Percentiles rank a stretch among this genome's conserved stretches.
phyloP scores from a whole-genome alignment of 1,140 invertebrate species.

The Drosophila pectinifera region DNA sequence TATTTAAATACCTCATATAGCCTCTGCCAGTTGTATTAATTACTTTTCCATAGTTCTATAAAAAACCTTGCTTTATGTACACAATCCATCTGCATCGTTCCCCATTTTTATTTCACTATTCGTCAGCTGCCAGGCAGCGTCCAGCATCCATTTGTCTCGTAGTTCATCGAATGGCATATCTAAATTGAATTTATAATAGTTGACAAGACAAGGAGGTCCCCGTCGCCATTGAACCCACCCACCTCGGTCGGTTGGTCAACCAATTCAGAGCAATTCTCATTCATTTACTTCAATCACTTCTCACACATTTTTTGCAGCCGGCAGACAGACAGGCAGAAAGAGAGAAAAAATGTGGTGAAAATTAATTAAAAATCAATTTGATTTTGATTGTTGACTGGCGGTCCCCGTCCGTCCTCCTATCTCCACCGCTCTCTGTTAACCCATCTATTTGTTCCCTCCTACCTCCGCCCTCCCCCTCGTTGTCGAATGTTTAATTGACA shows the following conservation, averaged over 20 bases:
- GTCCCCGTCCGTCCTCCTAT: background rate
- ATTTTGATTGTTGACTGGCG: constrained; percentile 75
- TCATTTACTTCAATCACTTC: constrained; percentile 65
- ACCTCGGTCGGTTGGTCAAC: constrained; percentile 35
- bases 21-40: background rate
- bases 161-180: constrained; percentile 43
- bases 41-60: background rate
- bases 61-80: background rate
- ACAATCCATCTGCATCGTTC: background rate
- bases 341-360: constrained; percentile 77
- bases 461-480: constrained; percentile 34
- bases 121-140: constrained; percentile 17
- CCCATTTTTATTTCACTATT: constrained; percentile 28
- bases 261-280: constrained; percentile 60
- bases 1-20: no score
- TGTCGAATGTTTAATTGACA: constrained; percentile 73
- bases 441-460: constrained; percentile 29
- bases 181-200: constrained; percentile 81
- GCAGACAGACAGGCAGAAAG: constrained; percentile 9
- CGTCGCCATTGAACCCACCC: constrained; percentile 19
- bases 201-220: constrained; percentile 58
- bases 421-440: constrained; percentile 7
- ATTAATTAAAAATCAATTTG: constrained; percentile 84
- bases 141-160: constrained; percentile 9
- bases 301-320: constrained; percentile 42